phyloP scores from a whole-genome alignment of 1,140 invertebrate species.

The Ceratina japonica region DNA sequence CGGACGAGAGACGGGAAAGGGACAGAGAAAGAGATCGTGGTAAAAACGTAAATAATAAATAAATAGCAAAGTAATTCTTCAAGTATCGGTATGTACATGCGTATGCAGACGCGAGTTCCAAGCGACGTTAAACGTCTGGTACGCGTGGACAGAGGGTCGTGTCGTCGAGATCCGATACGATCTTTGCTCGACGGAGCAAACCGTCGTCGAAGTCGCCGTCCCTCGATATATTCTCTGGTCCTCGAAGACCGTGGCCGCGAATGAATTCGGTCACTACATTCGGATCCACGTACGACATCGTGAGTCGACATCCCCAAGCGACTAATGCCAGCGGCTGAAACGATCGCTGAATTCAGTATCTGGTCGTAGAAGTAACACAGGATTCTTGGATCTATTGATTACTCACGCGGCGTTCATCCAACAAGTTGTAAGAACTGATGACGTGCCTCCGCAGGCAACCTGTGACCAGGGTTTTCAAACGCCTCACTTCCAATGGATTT shows the following conservation, averaged over 20 bases:
- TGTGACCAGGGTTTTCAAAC: conserved; percentile 83
- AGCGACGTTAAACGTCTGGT: not conserved
- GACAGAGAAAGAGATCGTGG: not conserved
- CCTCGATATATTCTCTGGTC: conserved; percentile 82
- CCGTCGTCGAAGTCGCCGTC: conserved; percentile 83
- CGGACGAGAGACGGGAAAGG: not conserved
- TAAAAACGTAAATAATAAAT: not conserved
- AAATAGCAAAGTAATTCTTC: not conserved
- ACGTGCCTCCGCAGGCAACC: conserved; percentile 89
- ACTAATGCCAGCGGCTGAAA: conserved; percentile 87
- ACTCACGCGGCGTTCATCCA: conserved; percentile 82
- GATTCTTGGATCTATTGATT: not conserved
- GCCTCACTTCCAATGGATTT: conserved; percentile 83
- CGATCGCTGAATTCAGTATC: conserved; percentile 43
- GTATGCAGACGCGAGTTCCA: not conserved
- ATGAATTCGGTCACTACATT: conserved; percentile 84
- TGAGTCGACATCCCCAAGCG: conserved; percentile 87
- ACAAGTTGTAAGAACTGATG: conserved; percentile 86
- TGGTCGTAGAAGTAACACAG: not conserved
- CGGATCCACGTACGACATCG: conserved; percentile 86
- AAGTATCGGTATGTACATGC: conserved; percentile 27
- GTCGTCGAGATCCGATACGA: conserved; percentile 80
- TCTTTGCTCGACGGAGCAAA: conserved; percentile 80
- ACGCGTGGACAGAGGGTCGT: conserved; percentile 78
- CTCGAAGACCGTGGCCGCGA: conserved; percentile 82